Evolutionary conservation across 2,888 invertebrate species (phyloP), one percentile per base, ranked within the genome.

Genomic region (Aphidoletes aphidimyza): DNA sequence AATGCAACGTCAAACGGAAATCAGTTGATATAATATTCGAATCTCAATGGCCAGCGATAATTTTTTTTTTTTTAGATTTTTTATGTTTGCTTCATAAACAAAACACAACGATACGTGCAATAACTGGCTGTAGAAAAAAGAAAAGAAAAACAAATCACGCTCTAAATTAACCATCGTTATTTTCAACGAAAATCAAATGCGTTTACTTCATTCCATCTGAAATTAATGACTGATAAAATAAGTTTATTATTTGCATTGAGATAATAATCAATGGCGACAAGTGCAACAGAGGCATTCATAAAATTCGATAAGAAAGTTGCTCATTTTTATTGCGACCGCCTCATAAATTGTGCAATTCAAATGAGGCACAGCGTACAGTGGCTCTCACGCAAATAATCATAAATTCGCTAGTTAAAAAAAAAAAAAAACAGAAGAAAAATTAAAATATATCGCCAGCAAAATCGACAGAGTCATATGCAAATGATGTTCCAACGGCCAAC

Each of bases 221-320:
- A n/a, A n/a, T n/a, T n/a, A n/a, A n/a, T n/a, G n/a, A n/a, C n/a
- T n/a, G n/a, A n/a, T n/a, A n/a, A 17, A 47, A 17, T 22, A 22
- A 14, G n/a, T 54, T 54, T 14, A 17, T 69, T 69, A 5, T 69
- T 0, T 69, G 30, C 11, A 30, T 69, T 6, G 30, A 30, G 30
- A 30, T 30, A 30, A 69, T 34, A 69, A 30, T 1, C 3, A n/a
- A n/a, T n/a, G 2, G 69, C 30, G 69, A 30, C 69, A 69, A 69
- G 69, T 69, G 69, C 69, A 69, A 69, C 22, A 11, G 54, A 2
- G 26, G 22, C n/a, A n/a, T n/a, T n/a, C n/a, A n/a, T n/a, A n/a
- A n/a, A 11, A 54, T 69, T 6, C 69, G 69, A 69, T 69, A 69
- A 69, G 69, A 69, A 69, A 69, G 69, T 69, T 69, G 69, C 69